Evolutionary conservation across 1,140 invertebrate species (phyloP), one percentile per base, ranked within the genome.

Genomic region (Lordiphosa collinella): DNA sequence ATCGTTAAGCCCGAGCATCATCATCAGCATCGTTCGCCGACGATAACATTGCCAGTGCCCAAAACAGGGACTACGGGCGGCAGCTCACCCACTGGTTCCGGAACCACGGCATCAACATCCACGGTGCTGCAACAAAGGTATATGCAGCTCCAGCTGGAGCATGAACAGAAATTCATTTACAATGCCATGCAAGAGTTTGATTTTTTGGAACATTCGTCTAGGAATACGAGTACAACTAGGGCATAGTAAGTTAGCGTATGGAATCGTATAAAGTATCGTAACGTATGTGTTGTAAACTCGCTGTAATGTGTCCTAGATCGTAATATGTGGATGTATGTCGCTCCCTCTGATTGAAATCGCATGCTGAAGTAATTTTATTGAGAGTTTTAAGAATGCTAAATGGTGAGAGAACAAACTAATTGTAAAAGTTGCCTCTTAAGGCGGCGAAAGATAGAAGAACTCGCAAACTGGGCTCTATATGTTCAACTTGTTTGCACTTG

Each of bases 81-180:
- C 10, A 34, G 25, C 13, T 43, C 40, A 12, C 60, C 66, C 13
- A 40, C 65, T 4, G 65, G 66, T 18, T 31, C 65, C 6, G 47
- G 66, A 31, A 57, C 58, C 10, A 43, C 56, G 25, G 32, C 55
- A 43, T 32, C 50, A 8, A 56, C 65, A 6, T 51, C 67, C 14
- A 72, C 76, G 32, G 76, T 82, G 44, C 78, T 82, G 43, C 76
- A 82, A 76, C 78, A 82, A 82, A 82, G 78, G 78, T 82, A 82
- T 82, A 64, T 84, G 73, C 78, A 82, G 54, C 78, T 82, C 72
- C 78, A 82, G 54, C 72, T 58, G 67, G 76, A 84, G 72, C 72
- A 84, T 68, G 68, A 84, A 63, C 84, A 72, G 59, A 82, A 84
- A 78, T 78, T 65, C 68, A 84, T 84, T 69, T 84, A 72, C 68